Percentiles rank a stretch among this genome's conserved stretches.
Conservation (phyloP, 2,888 invertebrate genomes). For the Mesodorylaimus sp. region DNA sequence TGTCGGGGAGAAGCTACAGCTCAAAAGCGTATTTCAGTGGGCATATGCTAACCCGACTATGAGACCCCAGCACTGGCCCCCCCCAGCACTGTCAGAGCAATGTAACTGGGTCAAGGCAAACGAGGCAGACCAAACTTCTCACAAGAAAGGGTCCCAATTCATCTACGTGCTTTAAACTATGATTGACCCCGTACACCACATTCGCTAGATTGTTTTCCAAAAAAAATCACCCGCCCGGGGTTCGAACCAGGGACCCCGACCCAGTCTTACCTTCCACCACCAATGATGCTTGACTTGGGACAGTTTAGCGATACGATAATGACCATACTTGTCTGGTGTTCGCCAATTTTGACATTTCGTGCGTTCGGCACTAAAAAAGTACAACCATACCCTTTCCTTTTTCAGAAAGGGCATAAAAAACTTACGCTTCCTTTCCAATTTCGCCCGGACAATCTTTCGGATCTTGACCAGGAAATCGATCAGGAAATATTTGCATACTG, state of each 20-base stretch:
- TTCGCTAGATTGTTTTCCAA: background rate
- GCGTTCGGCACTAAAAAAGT: conserved; percentile 54
- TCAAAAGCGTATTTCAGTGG: too few species aligned
- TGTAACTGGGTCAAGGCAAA: too few species aligned
- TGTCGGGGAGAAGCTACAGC: too few species aligned
- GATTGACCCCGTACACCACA: background rate
- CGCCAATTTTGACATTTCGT: conserved; percentile 72
- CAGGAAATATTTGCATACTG: conserved; percentile 80
- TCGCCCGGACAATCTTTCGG: conserved; percentile 72
- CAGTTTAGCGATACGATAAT: conserved; percentile 86
- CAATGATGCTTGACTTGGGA: conserved; percentile 95
- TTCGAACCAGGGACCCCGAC: too few species aligned
- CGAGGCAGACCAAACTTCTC: too few species aligned
- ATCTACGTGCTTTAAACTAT: too few species aligned
- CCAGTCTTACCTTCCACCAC: conserved; percentile 99
- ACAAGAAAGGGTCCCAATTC: too few species aligned
- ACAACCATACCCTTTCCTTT: too few species aligned
- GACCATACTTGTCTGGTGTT: conserved; percentile 84
- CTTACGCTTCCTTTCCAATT: conserved; percentile 26
- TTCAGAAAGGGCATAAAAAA: background rate
- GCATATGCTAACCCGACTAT: too few species aligned
- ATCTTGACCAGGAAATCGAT: conserved; percentile 78
- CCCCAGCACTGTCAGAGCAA: too few species aligned
- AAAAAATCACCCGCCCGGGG: too few species aligned
- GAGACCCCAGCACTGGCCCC: too few species aligned